Evolutionary conservation across 2,113 vertebrate genomes (phyloP).

Genomic region (Balaenoptera acutorostrata): DNA sequence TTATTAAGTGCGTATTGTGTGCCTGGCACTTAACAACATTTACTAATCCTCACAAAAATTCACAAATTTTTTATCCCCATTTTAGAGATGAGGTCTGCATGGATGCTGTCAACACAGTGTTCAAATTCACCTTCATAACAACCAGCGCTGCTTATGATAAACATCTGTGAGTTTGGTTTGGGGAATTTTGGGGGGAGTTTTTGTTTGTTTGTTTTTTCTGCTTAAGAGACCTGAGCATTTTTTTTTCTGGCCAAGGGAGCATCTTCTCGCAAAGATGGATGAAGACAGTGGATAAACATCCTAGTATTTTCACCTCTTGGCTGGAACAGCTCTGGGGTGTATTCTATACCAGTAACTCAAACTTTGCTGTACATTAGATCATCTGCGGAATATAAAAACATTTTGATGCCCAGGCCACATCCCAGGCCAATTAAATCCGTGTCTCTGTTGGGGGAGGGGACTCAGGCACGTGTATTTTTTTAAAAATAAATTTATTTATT

Average conservation of each 20-base stretch:
- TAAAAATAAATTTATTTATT: too few relatives aligned
- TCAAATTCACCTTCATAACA: neutral
- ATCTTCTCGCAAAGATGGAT: neutral
- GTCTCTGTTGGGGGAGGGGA: neutral
- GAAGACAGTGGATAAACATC: neutral
- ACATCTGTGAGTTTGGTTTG: neutral
- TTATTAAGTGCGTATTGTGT: neutral
- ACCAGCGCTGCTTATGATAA: neutral
- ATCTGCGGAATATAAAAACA: neutral
- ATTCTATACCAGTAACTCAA: neutral
- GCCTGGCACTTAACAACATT: neutral
- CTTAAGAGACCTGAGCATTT: neutral
- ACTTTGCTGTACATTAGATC: neutral
- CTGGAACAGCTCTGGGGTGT: neutral
- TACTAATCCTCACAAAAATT: neutral
- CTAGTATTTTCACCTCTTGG: neutral
- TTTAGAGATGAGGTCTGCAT: neutral
- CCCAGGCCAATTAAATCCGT: neutral
- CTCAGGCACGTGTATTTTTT: neutral
- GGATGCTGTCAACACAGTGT: neutral
- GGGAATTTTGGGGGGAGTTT: neutral
- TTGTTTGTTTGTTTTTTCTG: neutral
- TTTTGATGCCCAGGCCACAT: neutral
- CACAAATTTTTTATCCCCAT: neutral
- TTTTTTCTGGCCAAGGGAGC: neutral